Evolutionary conservation across 2,113 vertebrate genomes (phyloP).

Genomic region (Mesocricetus auratus): DNA sequence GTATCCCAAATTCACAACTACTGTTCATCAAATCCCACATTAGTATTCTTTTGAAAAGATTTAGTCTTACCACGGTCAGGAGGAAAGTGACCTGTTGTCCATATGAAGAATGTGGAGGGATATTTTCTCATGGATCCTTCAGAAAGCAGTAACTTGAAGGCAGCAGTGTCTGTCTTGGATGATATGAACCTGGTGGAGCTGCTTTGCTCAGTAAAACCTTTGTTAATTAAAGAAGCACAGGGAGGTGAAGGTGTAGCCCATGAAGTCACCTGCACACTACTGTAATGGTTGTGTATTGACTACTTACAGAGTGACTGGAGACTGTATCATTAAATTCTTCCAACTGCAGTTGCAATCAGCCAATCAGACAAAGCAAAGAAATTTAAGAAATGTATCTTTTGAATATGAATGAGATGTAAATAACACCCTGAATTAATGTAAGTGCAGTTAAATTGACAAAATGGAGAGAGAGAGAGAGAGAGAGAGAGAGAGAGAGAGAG

Average conservation of each 20-base stretch:
- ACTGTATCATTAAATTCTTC: slow-evolving; percentile 19
- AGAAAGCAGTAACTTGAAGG: neutral
- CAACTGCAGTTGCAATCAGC: slow-evolving; percentile 42
- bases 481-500: neutral
- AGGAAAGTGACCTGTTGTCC: neutral
- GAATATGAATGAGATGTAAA: slow-evolving; percentile 70
- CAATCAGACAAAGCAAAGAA: slow-evolving; percentile 23
- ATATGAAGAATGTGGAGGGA: neutral
- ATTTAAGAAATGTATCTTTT: neutral
- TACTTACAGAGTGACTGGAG: slow-evolving; percentile 20
- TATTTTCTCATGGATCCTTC: neutral
- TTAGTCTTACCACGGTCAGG: slow-evolving; percentile 42
- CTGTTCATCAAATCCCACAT: neutral
- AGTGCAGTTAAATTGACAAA: slow-evolving; percentile 51
- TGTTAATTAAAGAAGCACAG: slow-evolving; percentile 3
- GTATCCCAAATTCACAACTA: neutral
- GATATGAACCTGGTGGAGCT: neutral
- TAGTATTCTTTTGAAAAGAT: neutral
- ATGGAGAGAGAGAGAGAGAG: neutral
- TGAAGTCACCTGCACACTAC: neutral
- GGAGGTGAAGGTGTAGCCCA: neutral
- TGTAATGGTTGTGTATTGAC: neutral
- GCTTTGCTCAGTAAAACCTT: slow-evolving; percentile 26
- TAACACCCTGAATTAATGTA: slow-evolving; percentile 63
- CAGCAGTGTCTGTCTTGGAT: neutral